phyloP scores from a whole-genome alignment of 2,888 invertebrate genomes.

The Herminia tarsipennalis region DNA sequence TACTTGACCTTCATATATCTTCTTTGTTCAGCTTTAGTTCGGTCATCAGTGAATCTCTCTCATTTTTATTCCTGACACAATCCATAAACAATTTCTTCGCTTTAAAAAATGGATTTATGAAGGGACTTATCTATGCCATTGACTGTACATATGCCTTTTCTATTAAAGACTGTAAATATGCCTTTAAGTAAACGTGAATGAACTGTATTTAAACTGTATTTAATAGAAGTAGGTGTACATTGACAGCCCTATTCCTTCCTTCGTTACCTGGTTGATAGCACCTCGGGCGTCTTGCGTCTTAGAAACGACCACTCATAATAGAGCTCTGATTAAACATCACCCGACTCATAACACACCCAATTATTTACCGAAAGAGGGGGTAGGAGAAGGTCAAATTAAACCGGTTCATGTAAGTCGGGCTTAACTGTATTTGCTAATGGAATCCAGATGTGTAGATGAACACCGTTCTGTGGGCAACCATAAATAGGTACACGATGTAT shows the following conservation, averaged over 20 bases:
- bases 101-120: no score
- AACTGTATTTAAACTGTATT: no score
- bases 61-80: no score
- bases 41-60: no score
- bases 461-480: slow-evolving; percentile 70
- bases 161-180: no score
- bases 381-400: slow-evolving; percentile 47
- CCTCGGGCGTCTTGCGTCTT: slow-evolving; percentile 82
- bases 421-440: slow-evolving; percentile 81
- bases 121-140: no score
- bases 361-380: slow-evolving; percentile 48
- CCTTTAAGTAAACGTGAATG: no score
- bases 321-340: slow-evolving; percentile 71
- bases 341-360: slow-evolving; percentile 58
- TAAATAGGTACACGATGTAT: slow-evolving; percentile 60
- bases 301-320: slow-evolving; percentile 61
- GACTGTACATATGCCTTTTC: no score
- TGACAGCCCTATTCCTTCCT: slow-evolving; percentile 58
- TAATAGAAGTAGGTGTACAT: no score
- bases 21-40: no score
- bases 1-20: no score
- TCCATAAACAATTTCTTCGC: no score
- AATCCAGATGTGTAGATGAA: slow-evolving; percentile 79
- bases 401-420: slow-evolving; percentile 62
- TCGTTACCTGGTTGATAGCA: slow-evolving; percentile 74